Percentiles rank a stretch among this genome's conserved stretches.
Evolutionary conservation across 2,888 invertebrate species (phyloP).

Genomic region (Eurois occulta): DNA sequence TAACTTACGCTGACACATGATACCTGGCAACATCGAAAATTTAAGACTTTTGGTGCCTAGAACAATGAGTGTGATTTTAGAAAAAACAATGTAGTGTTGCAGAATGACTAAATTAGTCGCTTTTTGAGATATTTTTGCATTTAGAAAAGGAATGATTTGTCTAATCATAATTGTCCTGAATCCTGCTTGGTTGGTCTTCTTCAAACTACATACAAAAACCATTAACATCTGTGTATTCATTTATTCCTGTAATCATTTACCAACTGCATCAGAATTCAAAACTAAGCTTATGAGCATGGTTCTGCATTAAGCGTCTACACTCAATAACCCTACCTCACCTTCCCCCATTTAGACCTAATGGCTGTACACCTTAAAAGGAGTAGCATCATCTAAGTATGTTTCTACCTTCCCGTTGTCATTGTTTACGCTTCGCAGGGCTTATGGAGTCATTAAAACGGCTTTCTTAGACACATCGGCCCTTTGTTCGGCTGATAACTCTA

Average conservation of each 20-base stretch:
- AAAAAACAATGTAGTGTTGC: background rate
- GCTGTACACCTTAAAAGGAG: slow-evolving; percentile 43
- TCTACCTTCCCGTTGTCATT: slow-evolving; percentile 76
- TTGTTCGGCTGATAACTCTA: slow-evolving; percentile 72
- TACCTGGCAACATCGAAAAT: slow-evolving; percentile 5
- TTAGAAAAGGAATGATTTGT: background rate
- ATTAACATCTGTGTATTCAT: background rate
- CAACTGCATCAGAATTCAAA: background rate
- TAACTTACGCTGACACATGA: slow-evolving; percentile 54
- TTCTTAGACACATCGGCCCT: slow-evolving; percentile 69
- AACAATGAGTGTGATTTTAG: background rate
- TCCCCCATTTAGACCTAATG: slow-evolving; percentile 24
- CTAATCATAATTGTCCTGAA: background rate
- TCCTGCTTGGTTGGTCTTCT: background rate
- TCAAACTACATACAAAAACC: background rate
- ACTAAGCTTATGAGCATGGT: background rate
- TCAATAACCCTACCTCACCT: background rate
- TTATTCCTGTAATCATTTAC: background rate
- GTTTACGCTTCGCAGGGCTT: slow-evolving; percentile 76
- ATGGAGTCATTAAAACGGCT: slow-evolving; percentile 76
- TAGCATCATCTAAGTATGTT: slow-evolving; percentile 65
- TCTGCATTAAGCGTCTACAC: slow-evolving; percentile 14
- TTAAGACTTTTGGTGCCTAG: background rate
- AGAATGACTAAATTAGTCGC: background rate
- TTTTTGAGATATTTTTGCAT: background rate